Evolutionary conservation across 2,113 vertebrate species (phyloP).

Genomic region (Amphilophus citrinellus): DNA sequence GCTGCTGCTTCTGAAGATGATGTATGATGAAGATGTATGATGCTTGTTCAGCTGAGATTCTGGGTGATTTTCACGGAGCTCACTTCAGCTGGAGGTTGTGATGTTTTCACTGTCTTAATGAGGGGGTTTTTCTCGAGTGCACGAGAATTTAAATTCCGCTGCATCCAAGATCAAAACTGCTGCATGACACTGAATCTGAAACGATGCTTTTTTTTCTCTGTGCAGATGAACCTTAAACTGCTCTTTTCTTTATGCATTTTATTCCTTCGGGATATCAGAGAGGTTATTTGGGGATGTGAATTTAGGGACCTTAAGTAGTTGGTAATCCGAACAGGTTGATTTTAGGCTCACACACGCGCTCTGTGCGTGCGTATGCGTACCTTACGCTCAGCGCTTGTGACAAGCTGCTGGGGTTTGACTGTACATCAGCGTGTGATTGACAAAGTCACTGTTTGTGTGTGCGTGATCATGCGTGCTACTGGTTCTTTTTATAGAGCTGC

Average conservation of each 20-base stretch:
- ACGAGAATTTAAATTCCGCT: slow-evolving; percentile 21
- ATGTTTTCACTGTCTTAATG: neutral
- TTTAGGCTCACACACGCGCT: slow-evolving; percentile 20
- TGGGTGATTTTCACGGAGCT: slow-evolving; percentile 12
- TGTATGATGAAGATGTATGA: neutral
- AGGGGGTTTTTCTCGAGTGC: neutral
- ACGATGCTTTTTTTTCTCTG: neutral
- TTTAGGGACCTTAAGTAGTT: neutral
- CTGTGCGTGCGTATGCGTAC: neutral
- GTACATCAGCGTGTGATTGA: slow-evolving; percentile 70
- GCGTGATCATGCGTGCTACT: slow-evolving; percentile 41
- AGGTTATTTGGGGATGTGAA: slow-evolving; percentile 23
- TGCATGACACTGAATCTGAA: slow-evolving; percentile 21
- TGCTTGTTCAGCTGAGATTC: neutral
- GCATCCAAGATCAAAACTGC: slow-evolving; percentile 5
- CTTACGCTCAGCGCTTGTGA: slow-evolving; percentile 8
- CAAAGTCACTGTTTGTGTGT: slow-evolving; percentile 51
- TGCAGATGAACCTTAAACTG: slow-evolving; percentile 14
- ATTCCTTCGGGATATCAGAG: neutral
- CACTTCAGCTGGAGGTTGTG: slow-evolving; percentile 4
- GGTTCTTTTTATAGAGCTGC: slow-evolving; percentile 72
- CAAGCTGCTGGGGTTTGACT: slow-evolving; percentile 58
- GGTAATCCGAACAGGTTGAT: neutral
- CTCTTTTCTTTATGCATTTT: slow-evolving; percentile 4
- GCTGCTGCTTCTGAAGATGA: neutral